Conservation (phyloP, 2,113 vertebrate species). For the Caloenas nicobarica region DNA sequence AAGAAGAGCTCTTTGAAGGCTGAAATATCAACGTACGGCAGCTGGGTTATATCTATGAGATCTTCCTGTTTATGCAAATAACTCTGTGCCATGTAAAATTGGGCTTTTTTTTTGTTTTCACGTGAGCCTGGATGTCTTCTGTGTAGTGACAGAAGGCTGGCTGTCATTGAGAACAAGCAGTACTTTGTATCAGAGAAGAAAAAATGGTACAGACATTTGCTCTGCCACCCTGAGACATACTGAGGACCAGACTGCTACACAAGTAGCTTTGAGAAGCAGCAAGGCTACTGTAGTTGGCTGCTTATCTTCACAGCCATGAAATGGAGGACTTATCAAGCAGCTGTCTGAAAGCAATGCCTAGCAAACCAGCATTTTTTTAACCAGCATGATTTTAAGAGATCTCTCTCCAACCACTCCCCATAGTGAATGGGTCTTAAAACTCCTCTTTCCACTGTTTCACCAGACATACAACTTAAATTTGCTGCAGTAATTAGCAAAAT, state of each 20-base stretch:
- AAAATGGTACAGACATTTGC: not conserved
- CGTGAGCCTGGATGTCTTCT: not conserved
- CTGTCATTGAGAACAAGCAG: not conserved
- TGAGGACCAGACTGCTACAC: not conserved
- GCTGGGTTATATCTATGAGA: not conserved
- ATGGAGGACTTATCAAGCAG: not conserved
- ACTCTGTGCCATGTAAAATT: not conserved
- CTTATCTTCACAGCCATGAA: not conserved
- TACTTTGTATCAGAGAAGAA: not conserved
- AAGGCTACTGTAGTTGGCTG: not conserved
- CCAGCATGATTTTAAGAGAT: not conserved
- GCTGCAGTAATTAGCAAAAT: not conserved
- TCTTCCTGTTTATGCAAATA: constrained; percentile 7
- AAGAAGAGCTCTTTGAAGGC: not conserved
- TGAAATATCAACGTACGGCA: not conserved
- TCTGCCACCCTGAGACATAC: not conserved
- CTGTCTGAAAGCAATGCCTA: not conserved
- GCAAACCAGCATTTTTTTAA: not conserved
- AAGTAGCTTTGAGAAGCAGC: not conserved
- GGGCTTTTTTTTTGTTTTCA: not conserved
- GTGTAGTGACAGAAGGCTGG: not conserved
- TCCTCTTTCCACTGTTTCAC: not conserved
- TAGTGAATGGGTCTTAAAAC: not conserved
- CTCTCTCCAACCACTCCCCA: not conserved
- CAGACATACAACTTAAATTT: not conserved